phyloP scores from a whole-genome alignment of 2,113 vertebrate genomes.

The Vulpes vulpes region DNA sequence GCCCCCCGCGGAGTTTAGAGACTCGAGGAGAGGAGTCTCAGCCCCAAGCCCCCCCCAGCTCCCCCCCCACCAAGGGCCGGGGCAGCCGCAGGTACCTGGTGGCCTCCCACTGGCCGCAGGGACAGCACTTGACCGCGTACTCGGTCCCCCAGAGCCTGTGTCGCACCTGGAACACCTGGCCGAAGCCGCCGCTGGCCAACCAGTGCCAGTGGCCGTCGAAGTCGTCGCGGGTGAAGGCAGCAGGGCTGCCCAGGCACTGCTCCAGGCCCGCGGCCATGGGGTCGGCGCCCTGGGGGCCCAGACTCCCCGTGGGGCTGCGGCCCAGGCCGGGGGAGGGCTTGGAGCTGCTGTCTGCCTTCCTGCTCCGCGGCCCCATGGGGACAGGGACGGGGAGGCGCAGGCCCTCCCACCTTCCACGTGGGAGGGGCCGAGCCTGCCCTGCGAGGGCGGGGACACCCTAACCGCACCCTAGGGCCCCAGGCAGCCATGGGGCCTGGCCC shows the following conservation, averaged over 20 bases:
- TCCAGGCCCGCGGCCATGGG: slow-evolving; percentile 48
- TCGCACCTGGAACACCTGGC: slow-evolving; percentile 91
- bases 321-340: too few relatives aligned
- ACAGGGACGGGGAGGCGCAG: not conserved
- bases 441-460: not conserved
- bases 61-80: accelerated
- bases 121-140: slow-evolving; percentile 89
- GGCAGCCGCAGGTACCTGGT: slow-evolving; percentile 85
- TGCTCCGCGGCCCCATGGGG: not conserved
- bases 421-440: not conserved
- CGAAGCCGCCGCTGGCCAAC: slow-evolving; percentile 89
- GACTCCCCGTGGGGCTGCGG: not conserved
- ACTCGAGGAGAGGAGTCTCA: not conserved
- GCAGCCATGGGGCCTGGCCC: not conserved
- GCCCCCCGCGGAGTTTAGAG: not conserved
- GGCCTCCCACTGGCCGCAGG: slow-evolving; percentile 73
- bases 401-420: not conserved
- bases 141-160: slow-evolving; percentile 89
- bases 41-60: not conserved
- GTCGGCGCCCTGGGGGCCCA: accelerated
- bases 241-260: slow-evolving; percentile 60
- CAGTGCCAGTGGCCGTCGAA: slow-evolving; percentile 91
- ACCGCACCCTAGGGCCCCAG: not conserved
- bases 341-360: not conserved
- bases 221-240: slow-evolving; percentile 89